Conservation (phyloP, 2,888 invertebrate genomes). For the Harpagoxenus sublaevis region DNA sequence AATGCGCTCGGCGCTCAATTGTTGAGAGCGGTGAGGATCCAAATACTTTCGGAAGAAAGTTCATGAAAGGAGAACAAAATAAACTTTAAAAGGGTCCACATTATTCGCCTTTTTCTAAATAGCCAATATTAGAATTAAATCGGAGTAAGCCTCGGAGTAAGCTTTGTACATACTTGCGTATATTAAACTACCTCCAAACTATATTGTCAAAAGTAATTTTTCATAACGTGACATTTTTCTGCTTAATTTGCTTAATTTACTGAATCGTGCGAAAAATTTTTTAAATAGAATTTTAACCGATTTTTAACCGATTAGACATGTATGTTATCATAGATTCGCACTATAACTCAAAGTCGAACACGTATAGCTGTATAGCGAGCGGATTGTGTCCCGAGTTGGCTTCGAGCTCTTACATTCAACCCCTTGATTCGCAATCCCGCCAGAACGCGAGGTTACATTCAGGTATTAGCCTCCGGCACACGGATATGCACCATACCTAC, state of each 20-base stretch:
- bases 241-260: background rate
- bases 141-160: background rate
- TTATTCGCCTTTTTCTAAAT: background rate
- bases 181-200: background rate
- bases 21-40: background rate
- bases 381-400: constrained; percentile 38
- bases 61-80: background rate
- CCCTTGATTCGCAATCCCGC: constrained; percentile 73
- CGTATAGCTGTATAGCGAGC: constrained; percentile 74
- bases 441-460: constrained; percentile 73
- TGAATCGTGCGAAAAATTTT: background rate
- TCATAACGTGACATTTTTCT: background rate
- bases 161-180: background rate
- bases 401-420: constrained; percentile 74
- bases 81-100: background rate
- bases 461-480: constrained; percentile 73
- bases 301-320: background rate
- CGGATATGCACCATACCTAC: constrained; percentile 65
- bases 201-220: background rate
- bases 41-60: constrained; percentile 11
- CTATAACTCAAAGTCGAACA: background rate
- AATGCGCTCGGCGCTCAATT: background rate
- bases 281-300: background rate
- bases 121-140: constrained; percentile 8
- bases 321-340: background rate